These are phyloP conservation scores for Hypomesus transpacificus DNA, from an alignment of 2,113 vertebrate species.

Conservation along the genomic window DNA sequence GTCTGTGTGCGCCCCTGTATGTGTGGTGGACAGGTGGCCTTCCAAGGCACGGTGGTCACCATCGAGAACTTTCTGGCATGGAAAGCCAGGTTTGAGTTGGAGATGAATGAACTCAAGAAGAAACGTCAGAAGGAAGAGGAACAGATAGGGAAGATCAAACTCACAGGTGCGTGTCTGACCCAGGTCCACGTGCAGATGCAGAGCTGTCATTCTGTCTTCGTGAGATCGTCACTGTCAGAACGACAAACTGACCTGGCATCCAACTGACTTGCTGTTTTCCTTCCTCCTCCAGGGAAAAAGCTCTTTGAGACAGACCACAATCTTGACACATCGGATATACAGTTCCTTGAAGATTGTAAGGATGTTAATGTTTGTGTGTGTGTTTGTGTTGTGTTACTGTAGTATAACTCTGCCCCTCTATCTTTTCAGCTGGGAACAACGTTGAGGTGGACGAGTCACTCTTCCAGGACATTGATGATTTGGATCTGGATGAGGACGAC, in stretches of 20 bases:
- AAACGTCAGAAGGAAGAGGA: conserved; percentile 95
- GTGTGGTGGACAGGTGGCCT: conserved; percentile 65
- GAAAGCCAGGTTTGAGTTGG: conserved; percentile 90
- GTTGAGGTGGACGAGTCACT: conserved; percentile 97
- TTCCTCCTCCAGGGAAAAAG: conserved; percentile 82
- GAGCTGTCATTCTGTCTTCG: no score
- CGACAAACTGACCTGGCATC: background rate
- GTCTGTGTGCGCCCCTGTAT: background rate
- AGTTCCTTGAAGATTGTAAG: conserved; percentile 95
- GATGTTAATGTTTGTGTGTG: background rate
- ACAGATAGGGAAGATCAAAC: conserved; percentile 85
- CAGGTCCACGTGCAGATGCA: no score
- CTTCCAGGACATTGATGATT: conserved; percentile 96
- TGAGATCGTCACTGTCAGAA: no score
- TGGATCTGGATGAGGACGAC: conserved; percentile 92
- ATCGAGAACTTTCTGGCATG: conserved; percentile 95
- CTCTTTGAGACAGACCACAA: conserved; percentile 97
- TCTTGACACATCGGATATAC: conserved; percentile 96
- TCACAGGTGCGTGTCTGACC: conserved; percentile 77
- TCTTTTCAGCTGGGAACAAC: conserved; percentile 82
- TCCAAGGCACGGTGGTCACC: conserved; percentile 95
- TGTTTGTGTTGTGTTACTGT: background rate
- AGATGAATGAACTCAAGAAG: conserved; percentile 83
- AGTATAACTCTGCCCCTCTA: background rate
- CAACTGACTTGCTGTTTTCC: background rate